Conservation (phyloP, 2,113 vertebrate species). For the Engystomops pustulosus region DNA sequence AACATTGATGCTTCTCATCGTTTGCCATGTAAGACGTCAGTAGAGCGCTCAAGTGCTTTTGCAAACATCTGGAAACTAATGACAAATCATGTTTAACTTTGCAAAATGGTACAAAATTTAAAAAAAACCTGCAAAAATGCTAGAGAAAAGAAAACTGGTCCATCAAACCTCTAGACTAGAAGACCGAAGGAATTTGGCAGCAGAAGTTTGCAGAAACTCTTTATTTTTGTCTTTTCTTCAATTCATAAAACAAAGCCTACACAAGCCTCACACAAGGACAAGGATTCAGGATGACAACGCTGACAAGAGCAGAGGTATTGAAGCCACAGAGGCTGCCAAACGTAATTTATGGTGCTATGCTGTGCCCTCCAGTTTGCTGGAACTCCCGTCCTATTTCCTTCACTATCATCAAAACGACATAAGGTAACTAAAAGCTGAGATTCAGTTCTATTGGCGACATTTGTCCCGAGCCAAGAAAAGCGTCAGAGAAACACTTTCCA, state of each 20-base stretch:
- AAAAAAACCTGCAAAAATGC: too few relatives aligned
- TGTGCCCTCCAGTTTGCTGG: conserved; percentile 46
- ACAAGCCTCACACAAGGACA: conserved; percentile 22
- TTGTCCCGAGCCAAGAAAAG: conserved; percentile 31
- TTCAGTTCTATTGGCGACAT: conserved; percentile 47
- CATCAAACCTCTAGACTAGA: too few relatives aligned
- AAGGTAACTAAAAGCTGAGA: conserved; percentile 33
- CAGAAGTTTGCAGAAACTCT: background rate
- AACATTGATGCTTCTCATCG: too few relatives aligned
- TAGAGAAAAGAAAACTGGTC: too few relatives aligned
- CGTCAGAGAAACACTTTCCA: conserved; percentile 13
- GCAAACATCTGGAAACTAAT: too few relatives aligned
- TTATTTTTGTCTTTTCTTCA: background rate
- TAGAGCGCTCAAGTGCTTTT: too few relatives aligned
- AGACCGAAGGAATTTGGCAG: background rate
- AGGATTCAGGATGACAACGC: conserved; percentile 40
- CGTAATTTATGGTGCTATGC: conserved; percentile 46
- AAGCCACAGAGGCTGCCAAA: conserved; percentile 40
- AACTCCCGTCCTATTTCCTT: conserved; percentile 43
- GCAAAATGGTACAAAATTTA: too few relatives aligned
- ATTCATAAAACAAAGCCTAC: conserved; percentile 35
- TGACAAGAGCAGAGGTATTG: conserved; percentile 44
- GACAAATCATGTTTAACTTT: too few relatives aligned
- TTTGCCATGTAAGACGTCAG: too few relatives aligned
- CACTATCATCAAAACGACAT: conserved; percentile 44